Evolutionary conservation across 2,797 vertebrate species (phyloP), one percentile per base, ranked within the genome.

Genomic region (Eulemur rubriventer): DNA sequence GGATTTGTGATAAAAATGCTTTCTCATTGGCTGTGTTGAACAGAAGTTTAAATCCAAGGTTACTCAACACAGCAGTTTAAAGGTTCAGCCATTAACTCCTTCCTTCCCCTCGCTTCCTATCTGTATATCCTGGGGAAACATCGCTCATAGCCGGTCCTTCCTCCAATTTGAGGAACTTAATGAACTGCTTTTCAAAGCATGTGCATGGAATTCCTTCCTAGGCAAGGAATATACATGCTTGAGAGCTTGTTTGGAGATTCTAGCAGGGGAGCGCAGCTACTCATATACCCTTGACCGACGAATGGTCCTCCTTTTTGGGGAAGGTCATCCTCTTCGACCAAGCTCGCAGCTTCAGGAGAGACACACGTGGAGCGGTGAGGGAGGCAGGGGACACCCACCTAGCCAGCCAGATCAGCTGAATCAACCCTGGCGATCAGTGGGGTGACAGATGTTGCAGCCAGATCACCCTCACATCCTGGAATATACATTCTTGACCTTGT

Each of bases 121-220:
- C 35, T 24, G n/a, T 24, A 35, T 86, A 87, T 94, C 82, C 96
- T 91, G 95, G 93, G 96, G 96, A 96, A 97, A 46, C 26, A 24
- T 67, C 28, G 26, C 83, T 70, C 86, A 76, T 4, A 33, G 52
- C n/a, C 6, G 26, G 24, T 17, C 87, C 57, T 90, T 85, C 92
- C 88, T 95, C 38, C 61, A 85, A 20, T 52, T 57, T 10, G 78
- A 95, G 38, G 69, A 87, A 65, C 57, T 59, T 84, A 41, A 59
- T 38, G 85, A 94, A 48, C 48, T 52, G n/a, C 43, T 94, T 82
- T 85, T 50, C 28, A 67, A 87, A 95, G 46, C 80, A 57, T 59
- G 48, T 18, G 6, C 6, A 0, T 57, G 8, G 9, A 57, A 57
- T 57, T 57, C 55, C 55, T 57, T 57, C 89, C 91, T 61, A 84